Base-by-base conservation (phyloP, 2,888 invertebrate species). In the Drosophila anomelani region DNA sequence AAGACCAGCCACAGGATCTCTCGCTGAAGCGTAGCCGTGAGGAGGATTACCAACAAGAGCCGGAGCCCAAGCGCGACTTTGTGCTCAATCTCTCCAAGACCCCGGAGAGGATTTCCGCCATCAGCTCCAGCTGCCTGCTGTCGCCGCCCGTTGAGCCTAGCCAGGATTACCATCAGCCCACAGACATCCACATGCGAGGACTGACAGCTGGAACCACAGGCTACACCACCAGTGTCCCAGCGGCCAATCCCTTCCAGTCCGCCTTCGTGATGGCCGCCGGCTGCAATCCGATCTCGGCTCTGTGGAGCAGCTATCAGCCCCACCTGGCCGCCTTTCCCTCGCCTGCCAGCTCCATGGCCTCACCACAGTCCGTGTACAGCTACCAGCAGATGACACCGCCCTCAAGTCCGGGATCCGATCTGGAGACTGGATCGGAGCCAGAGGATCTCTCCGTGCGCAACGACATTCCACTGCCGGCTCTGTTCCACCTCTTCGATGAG, bases 401-500 rank as follows among this genome's bases (percentile, higher is more conserved):
- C 29, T 88, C 91, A 70, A 91, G 91, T 81, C 91, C 92, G 58
- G 80, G 81, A 54, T 91, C 92, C 13, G 67, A 67, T 10, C 20
- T 44, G 75, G 90, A 90, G 8, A 77, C 72, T 34, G 77, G 85
- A 60, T 89, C 91, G 61, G 92, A 92, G 53, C 92, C 92, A 1
- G 92, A 92, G 80, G 92, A 92, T 89, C 89, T 92, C 62, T 90
- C 92, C 13, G 79, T 91, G 63, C 90, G 91, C 67, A 91, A 78
- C 73, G 91, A 91, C 70, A 92, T 92, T 60, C 92, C 92, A 32
- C 64, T 92, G 77, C 91, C 91, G 15, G 92, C 91, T 17, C 71
- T 92, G 17, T 91, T 85, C 75, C 91, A 92, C 57, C 72, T 85
- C 43, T 89, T 90, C 75, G 88, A 89, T 8, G 89, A 91, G 73